These are phyloP conservation scores for Periparus ater DNA, from an alignment of 2,797 vertebrate genomes.

Conservation along the genomic window DNA sequence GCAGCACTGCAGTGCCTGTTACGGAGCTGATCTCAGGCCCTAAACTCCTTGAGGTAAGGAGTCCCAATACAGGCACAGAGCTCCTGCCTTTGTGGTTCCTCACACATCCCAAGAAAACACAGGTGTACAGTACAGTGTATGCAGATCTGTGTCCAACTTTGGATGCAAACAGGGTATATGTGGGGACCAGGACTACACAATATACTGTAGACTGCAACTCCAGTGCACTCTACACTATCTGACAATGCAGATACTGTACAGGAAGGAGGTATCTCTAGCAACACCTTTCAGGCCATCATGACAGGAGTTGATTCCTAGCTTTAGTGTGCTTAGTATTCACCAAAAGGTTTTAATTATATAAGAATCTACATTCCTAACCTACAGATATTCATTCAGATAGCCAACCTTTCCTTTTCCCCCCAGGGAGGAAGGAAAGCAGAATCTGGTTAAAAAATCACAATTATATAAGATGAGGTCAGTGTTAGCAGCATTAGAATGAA, in stretches of 20 bases:
- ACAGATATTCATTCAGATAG: background rate
- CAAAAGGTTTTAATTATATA: background rate
- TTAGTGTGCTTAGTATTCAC: background rate
- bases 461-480: constrained; percentile 20
- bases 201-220: background rate
- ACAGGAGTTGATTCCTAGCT: background rate
- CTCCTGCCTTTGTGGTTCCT: background rate
- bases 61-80: background rate
- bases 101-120: background rate
- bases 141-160: background rate
- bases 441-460: constrained; percentile 11
- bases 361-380: background rate
- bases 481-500: constrained; percentile 3
- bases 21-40: background rate
- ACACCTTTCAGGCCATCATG: accelerated
- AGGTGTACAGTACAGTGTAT: background rate
- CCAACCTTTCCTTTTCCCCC: background rate
- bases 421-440: background rate
- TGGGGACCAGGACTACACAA: background rate
- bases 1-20: background rate
- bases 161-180: background rate
- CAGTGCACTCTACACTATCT: background rate
- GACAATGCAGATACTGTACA: background rate
- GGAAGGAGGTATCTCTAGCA: accelerated
- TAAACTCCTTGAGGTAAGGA: background rate